Percentiles rank a stretch among this genome's conserved stretches.
phyloP scores from a whole-genome alignment of 2,888 invertebrate genomes.

The Lochmaea crataegi region DNA sequence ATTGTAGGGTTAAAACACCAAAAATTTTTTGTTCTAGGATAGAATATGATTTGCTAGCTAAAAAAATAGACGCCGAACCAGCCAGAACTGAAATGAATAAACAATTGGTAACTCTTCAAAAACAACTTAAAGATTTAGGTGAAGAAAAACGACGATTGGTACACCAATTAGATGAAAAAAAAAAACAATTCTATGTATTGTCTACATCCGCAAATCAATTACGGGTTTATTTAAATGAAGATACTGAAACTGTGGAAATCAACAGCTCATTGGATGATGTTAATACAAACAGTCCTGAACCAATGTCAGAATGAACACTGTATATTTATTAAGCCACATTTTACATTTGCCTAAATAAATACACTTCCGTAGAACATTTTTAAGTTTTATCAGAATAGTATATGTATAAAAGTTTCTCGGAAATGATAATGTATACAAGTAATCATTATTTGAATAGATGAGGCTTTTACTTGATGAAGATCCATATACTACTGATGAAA shows the following conservation, averaged over 20 bases:
- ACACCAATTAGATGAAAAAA: slow-evolving; percentile 81
- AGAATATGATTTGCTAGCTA: slow-evolving; percentile 93
- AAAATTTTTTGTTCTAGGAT: slow-evolving; percentile 62
- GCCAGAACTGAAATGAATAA: slow-evolving; percentile 85
- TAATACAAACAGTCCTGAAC: slow-evolving; percentile 63
- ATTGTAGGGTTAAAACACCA: too few relatives aligned
- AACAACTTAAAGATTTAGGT: slow-evolving; percentile 78
- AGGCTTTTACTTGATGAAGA: too few relatives aligned
- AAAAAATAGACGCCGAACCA: slow-evolving; percentile 90
- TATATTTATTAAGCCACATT: not conserved
- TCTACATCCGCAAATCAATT: slow-evolving; percentile 89
- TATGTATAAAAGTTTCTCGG: too few relatives aligned
- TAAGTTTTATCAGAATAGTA: too few relatives aligned
- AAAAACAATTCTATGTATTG: slow-evolving; percentile 91
- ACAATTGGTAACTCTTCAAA: slow-evolving; percentile 76
- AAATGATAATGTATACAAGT: too few relatives aligned
- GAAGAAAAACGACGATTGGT: slow-evolving; percentile 79
- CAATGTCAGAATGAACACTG: slow-evolving; percentile 62
- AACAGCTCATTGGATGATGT: slow-evolving; percentile 64
- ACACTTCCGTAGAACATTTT: too few relatives aligned
- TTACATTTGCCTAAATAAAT: too few relatives aligned
- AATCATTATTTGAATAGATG: too few relatives aligned
- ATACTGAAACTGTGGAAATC: slow-evolving; percentile 60
- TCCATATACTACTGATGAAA: too few relatives aligned
- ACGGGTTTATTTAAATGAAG: slow-evolving; percentile 79